Conservation (phyloP, 2,888 invertebrate species). For the Saturnia pavonia region DNA sequence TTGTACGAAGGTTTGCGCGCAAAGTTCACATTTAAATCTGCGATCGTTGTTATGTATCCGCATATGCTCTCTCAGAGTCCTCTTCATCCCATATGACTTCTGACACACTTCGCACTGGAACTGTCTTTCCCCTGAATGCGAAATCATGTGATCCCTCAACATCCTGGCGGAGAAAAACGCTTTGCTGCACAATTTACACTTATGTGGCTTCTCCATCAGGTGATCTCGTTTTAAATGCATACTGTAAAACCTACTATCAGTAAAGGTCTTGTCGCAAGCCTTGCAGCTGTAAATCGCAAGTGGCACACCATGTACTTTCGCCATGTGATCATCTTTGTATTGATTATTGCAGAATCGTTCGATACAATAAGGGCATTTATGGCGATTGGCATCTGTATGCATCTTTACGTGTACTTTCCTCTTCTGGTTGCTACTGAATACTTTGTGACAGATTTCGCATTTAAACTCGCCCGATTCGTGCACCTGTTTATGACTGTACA, state of each 20-base stretch:
- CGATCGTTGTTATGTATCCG: constrained; percentile 46
- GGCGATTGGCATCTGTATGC: constrained; percentile 33
- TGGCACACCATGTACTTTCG: constrained; percentile 41
- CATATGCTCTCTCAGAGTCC: constrained; percentile 48
- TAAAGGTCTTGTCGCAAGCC: constrained; percentile 52
- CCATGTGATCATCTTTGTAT: constrained; percentile 44
- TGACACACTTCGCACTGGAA: constrained; percentile 49
- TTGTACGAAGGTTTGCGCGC: constrained; percentile 46
- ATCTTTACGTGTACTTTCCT: constrained; percentile 50
- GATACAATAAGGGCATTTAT: constrained; percentile 50
- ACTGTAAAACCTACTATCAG: constrained; percentile 33
- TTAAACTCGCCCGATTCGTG: constrained; percentile 48
- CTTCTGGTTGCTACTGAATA: constrained; percentile 62
- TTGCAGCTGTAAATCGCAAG: constrained; percentile 39
- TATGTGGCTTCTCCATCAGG: constrained; percentile 45
- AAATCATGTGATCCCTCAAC: constrained; percentile 42
- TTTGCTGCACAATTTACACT: constrained; percentile 48
- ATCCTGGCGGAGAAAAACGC: constrained; percentile 45
- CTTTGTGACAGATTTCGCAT: constrained; percentile 57
- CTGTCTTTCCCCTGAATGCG: constrained; percentile 41
- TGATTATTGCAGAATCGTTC: constrained; percentile 45
- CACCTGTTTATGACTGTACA: constrained; percentile 41
- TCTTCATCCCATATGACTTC: constrained; percentile 44
- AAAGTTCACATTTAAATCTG: constrained; percentile 43
- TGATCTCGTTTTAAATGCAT: constrained; percentile 48